Evolutionary conservation across 2,797 vertebrate genomes (phyloP).

Genomic region (Allobates femoralis): DNA sequence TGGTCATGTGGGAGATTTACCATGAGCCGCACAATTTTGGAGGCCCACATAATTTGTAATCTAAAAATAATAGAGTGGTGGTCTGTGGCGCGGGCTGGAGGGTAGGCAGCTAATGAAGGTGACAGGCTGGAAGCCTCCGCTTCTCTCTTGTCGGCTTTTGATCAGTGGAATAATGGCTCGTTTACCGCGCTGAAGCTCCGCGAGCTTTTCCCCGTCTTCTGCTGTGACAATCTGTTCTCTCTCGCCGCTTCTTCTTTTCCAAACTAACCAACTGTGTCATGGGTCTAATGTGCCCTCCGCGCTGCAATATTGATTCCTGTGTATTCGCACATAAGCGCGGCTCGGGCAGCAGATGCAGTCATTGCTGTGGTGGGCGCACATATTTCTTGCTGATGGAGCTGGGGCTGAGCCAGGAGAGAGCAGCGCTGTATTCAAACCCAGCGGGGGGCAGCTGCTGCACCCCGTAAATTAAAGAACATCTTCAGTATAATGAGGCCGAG

Average conservation of each 20-base stretch:
- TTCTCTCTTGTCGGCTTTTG: slow-evolving; percentile 35
- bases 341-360: slow-evolving; percentile 7
- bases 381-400: not conserved
- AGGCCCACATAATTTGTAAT: slow-evolving; percentile 18
- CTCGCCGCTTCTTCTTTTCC: slow-evolving; percentile 19
- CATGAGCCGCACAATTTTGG: not conserved
- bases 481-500: not conserved
- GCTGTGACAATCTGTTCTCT: slow-evolving; percentile 48
- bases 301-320: slow-evolving; percentile 33
- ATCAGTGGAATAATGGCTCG: slow-evolving; percentile 53
- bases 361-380: not conserved
- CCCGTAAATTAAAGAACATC: not conserved
- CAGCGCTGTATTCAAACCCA: not conserved
- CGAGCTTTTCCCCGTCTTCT: slow-evolving; percentile 25
- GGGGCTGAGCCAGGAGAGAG: slow-evolving; percentile 8
- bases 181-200: slow-evolving; percentile 31
- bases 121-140: slow-evolving; percentile 9
- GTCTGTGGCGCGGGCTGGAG: not conserved
- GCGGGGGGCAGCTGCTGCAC: not conserved
- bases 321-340: slow-evolving; percentile 13
- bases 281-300: slow-evolving; percentile 28
- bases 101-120: slow-evolving; percentile 31
- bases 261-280: slow-evolving; percentile 44
- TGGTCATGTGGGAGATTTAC: not conserved
- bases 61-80: slow-evolving; percentile 4